Percentiles rank a stretch among this genome's conserved stretches.
Conservation (phyloP, 2,888 invertebrate species). For the Drosophila rubida region DNA sequence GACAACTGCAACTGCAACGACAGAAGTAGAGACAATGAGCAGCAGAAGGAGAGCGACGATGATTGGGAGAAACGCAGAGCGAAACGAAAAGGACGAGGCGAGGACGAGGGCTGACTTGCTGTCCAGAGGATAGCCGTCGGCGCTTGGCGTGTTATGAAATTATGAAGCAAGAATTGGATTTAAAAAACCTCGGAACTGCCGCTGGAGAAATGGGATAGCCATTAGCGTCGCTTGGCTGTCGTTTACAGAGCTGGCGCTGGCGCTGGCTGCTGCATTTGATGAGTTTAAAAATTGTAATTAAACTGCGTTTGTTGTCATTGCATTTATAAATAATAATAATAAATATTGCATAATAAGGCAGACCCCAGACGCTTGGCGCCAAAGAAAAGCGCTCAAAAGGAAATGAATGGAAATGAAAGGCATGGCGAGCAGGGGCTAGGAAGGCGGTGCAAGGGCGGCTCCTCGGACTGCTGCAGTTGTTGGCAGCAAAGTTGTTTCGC, state of each 20-base stretch:
- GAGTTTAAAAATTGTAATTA: slow-evolving; percentile 77
- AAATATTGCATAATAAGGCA: slow-evolving; percentile 67
- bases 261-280: slow-evolving; percentile 72
- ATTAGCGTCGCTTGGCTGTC: slow-evolving; percentile 61
- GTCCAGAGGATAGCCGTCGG: slow-evolving; percentile 3
- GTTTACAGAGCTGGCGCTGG: slow-evolving; percentile 41
- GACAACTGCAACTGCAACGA: no score
- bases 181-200: slow-evolving; percentile 50
- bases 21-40: slow-evolving; percentile 7
- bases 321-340: slow-evolving; percentile 73
- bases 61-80: background rate
- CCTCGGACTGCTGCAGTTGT: slow-evolving; percentile 1
- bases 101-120: background rate
- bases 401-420: slow-evolving; percentile 65
- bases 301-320: slow-evolving; percentile 79
- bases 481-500: slow-evolving; percentile 50
- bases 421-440: background rate
- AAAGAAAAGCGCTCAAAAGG: slow-evolving; percentile 40
- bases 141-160: slow-evolving; percentile 65
- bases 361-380: slow-evolving; percentile 25
- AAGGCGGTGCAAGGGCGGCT: background rate
- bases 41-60: slow-evolving; percentile 6
- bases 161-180: slow-evolving; percentile 75
- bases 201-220: slow-evolving; percentile 44
- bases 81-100: background rate